Evolutionary conservation across 1,140 invertebrate genomes (phyloP), one percentile per base, ranked within the genome.

Genomic region (Samia ricini): DNA sequence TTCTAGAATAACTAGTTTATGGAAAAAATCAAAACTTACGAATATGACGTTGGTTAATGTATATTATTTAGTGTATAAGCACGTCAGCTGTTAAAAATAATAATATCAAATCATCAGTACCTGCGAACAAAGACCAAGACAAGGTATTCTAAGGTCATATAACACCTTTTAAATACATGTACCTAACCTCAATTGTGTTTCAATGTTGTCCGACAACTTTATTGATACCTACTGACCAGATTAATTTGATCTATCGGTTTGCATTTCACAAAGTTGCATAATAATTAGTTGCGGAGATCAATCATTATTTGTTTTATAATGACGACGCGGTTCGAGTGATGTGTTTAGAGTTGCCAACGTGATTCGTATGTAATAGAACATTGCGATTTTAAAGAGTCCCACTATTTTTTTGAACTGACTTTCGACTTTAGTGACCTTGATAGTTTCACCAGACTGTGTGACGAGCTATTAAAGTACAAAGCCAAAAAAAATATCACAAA

Each of bases 111-210:
- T 42, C 33, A 60, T 21, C 18, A 50, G 23, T 19, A 21, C 20
- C n/a, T n/a, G n/a, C n/a, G 15, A 21, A 57, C 56, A 57, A 57
- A 36, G 56, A 33, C 26, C 33, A 20, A 55, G 22, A 22, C 33
- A 20, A 55, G 22, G 52, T 24, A 55, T 24, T 55, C 52, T 20
- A 42, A 57, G 26, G 33, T 42, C 33, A 42, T 42, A n/a, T n/a
- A n/a, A n/a, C n/a, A 42, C 58, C 52, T 36, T 60, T 56, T 59
- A 56, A 62, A 63, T 56, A 64, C 56, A 12, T 42, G 33, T 69
- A n/a, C n/a, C n/a, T n/a, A 74, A 71, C 78, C 80, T 79, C 74
- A 66, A 66, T 71, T 71, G 80, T 79, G 78, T 71, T 67, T 83
- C 80, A 79, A 69, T 75, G 72, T 63, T 24, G 29, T 64, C 62